Conservation (phyloP, 2,888 invertebrate genomes). For the Desoria tigrina region DNA sequence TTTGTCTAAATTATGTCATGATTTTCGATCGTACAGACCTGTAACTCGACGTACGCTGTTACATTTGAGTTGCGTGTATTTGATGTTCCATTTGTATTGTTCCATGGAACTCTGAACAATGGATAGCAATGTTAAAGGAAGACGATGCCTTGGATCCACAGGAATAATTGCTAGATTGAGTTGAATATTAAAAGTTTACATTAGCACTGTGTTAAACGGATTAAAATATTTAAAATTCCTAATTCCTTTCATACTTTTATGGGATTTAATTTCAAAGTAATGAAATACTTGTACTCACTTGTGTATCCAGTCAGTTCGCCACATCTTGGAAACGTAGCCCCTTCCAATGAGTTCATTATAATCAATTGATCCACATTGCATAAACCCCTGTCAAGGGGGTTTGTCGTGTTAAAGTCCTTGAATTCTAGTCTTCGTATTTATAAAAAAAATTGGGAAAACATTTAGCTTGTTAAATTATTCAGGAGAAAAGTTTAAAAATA, state of each 20-base stretch:
- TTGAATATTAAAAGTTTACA: too few species aligned
- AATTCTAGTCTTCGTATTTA: constrained; percentile 53
- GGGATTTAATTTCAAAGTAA: constrained; percentile 6
- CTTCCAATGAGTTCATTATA: constrained; percentile 57
- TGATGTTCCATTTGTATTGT: constrained; percentile 56
- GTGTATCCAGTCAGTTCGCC: constrained; percentile 57
- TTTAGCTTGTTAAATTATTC: neutral
- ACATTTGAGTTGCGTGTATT: constrained; percentile 56
- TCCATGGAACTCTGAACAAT: constrained; percentile 56
- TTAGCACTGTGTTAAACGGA: too few species aligned
- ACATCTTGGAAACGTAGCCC: constrained; percentile 56
- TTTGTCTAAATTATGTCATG: too few species aligned
- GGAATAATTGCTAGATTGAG: constrained; percentile 56
- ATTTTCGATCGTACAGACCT: constrained; percentile 32
- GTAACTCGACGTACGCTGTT: constrained; percentile 35
- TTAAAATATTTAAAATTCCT: neutral
- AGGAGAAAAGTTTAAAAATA: neutral
- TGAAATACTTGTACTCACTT: constrained; percentile 57
- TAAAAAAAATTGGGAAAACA: constrained; percentile 3
- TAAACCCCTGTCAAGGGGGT: constrained; percentile 55
- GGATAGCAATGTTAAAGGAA: constrained; percentile 56
- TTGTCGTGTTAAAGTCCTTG: constrained; percentile 51
- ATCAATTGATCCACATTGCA: constrained; percentile 57
- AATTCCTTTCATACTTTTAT: neutral
- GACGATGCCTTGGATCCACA: constrained; percentile 55